A percentile compares a stretch with the other conserved stretches of the same genome.
Evolutionary conservation across 2,888 invertebrate species (phyloP).

Genomic region (Dorcus hopei): DNA sequence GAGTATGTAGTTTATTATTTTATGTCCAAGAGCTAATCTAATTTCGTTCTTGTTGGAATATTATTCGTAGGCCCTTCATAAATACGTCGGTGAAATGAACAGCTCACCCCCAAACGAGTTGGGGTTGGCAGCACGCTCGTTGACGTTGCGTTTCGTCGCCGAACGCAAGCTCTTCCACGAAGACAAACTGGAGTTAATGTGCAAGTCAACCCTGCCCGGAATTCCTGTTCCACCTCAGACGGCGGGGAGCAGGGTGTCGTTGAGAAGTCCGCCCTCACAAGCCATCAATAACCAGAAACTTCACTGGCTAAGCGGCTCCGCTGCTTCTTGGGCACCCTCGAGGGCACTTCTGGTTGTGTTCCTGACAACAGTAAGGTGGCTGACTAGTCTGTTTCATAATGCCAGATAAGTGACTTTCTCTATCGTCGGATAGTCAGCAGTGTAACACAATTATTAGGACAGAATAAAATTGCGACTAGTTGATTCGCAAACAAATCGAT

Average conservation of each 20-base stretch:
- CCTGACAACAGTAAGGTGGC: not conserved
- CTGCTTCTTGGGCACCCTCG: not conserved
- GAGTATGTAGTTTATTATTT: too few relatives aligned
- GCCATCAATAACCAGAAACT: conserved; percentile 36
- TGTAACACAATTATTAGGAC: too few relatives aligned
- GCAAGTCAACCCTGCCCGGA: conserved; percentile 41
- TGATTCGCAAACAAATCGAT: too few relatives aligned
- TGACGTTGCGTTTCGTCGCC: conserved; percentile 34
- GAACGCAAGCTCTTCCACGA: conserved; percentile 36
- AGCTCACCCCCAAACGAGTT: conserved; percentile 33
- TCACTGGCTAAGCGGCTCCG: conserved; percentile 29
- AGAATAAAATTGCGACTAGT: too few relatives aligned
- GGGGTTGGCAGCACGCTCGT: conserved; percentile 36
- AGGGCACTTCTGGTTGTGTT: not conserved
- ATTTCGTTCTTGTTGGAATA: too few relatives aligned
- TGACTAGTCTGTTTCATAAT: not conserved
- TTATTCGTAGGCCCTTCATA: conserved; percentile 31
- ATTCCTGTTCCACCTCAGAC: conserved; percentile 37
- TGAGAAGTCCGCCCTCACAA: conserved; percentile 29
- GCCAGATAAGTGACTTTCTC: not conserved
- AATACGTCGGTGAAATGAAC: conserved; percentile 34
- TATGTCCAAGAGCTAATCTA: too few relatives aligned
- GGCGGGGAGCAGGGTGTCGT: conserved; percentile 28
- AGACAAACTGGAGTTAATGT: conserved; percentile 37
- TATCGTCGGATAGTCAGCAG: too few relatives aligned